Evolutionary conservation across 2,888 invertebrate species (phyloP).

Genomic region (Leucophora obtusa): DNA sequence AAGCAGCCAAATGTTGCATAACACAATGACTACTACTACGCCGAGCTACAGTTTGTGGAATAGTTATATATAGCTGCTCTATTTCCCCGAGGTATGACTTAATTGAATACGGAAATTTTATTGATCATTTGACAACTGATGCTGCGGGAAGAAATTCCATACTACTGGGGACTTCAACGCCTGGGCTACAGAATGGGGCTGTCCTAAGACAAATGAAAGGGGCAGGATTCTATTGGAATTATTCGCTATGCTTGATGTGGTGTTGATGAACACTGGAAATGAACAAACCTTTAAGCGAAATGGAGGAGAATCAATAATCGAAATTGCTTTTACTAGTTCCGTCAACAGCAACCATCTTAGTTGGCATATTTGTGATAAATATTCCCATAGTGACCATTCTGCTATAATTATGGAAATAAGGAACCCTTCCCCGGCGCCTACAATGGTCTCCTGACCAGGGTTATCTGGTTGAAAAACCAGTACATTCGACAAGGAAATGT

Average conservation of each 20-base stretch:
- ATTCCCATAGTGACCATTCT: too few relatives aligned
- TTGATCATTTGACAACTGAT: neutral
- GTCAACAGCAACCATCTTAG: neutral
- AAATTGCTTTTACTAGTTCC: neutral
- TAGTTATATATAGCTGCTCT: neutral
- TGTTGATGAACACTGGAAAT: too few relatives aligned
- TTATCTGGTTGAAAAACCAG: too few relatives aligned
- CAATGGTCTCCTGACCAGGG: too few relatives aligned
- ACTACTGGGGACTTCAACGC: neutral
- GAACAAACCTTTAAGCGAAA: neutral
- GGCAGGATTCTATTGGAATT: too few relatives aligned
- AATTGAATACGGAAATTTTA: neutral
- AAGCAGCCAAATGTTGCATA: neutral
- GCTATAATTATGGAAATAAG: too few relatives aligned
- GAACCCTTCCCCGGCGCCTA: too few relatives aligned
- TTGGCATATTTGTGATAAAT: too few relatives aligned
- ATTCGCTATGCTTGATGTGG: too few relatives aligned
- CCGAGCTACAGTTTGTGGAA: neutral
- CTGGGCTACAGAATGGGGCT: conserved; percentile 8
- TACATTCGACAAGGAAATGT: too few relatives aligned
- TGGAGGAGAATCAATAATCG: neutral
- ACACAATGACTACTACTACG: neutral
- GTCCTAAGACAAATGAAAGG: neutral
- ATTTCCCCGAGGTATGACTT: neutral
- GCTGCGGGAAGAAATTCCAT: too few relatives aligned